Evolutionary conservation across 2,888 invertebrate species (phyloP), one percentile per base, ranked within the genome.

Genomic region (Diogma glabrata): DNA sequence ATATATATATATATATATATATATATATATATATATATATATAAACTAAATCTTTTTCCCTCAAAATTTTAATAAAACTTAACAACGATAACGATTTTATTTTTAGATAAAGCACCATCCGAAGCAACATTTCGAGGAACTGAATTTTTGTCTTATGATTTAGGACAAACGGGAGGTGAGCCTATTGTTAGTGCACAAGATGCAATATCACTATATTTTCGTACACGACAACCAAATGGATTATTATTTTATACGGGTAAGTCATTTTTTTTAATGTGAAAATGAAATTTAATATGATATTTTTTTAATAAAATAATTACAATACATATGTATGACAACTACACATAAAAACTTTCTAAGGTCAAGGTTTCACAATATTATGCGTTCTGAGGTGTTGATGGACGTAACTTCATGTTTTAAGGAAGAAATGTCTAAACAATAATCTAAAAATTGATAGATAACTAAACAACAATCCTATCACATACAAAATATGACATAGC

Each of bases 61-160:
- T 46, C 3, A 33, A 19, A 17, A 36, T 17, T 12, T n/a, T n/a
- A n/a, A n/a, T n/a, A n/a, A n/a, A n/a, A n/a, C n/a, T 28, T 47
- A 17, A 16, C 22, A 24, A 48, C 50, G n/a, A n/a, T n/a, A n/a
- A n/a, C n/a, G n/a, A n/a, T n/a, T 53, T 43, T 22, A 51, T 50
- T 47, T 57, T 5, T 82, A 93, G 94, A 92, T 66, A 91, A 90
- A 73, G 86, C 88, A 10, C 91, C 93, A 36, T 87, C 91, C 50
- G 93, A 94, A 71, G 93, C 92, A 8, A 92, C 93, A 52, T 93
- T 95, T 70, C 81, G 87, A 51, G 94, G 94, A 6, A 82, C 83
- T 1, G 92, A 94, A 73, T 94, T 87, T 73, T 79, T 95, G 51
- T 89, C 87, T 50, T 93, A 93, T 72, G 89, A 93, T 71, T 75